Conservation (phyloP, 2,113 vertebrate genomes). For the Clarias magur region DNA sequence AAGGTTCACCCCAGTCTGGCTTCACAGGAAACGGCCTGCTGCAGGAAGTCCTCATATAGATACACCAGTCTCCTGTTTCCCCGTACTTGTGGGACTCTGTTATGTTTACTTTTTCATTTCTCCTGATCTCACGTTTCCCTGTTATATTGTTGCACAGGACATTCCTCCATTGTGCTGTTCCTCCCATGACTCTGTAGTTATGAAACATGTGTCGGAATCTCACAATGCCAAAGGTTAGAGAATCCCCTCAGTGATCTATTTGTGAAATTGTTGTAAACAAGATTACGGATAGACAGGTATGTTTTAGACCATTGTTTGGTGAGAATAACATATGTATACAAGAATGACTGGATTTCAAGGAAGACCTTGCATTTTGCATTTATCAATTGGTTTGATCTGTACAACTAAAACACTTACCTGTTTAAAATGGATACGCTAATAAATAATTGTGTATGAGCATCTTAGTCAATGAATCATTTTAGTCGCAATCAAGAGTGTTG, state of each 20-base stretch:
- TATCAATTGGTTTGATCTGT: background rate
- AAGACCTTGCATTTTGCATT: background rate
- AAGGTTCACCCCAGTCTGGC: background rate
- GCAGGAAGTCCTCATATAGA: slow-evolving; percentile 69
- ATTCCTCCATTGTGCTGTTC: background rate
- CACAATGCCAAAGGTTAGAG: slow-evolving; percentile 9
- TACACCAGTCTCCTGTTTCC: slow-evolving; percentile 30
- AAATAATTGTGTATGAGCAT: background rate
- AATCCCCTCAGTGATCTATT: slow-evolving; percentile 20
- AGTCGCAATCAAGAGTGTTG: background rate
- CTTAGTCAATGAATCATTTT: background rate
- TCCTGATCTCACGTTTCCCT: background rate
- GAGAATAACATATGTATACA: background rate
- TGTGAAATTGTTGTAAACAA: slow-evolving; percentile 16
- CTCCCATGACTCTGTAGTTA: background rate
- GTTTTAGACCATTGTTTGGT: background rate
- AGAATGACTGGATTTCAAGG: no score
- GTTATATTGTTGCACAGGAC: background rate
- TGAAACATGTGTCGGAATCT: background rate
- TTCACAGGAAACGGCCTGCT: slow-evolving; percentile 47
- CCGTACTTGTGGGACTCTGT: slow-evolving; percentile 34
- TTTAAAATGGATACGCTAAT: background rate
- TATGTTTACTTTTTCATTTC: slow-evolving; percentile 44
- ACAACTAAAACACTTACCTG: background rate
- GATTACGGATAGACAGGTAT: no score